Percentiles rank a stretch among this genome's conserved stretches.
phyloP scores from a whole-genome alignment of 2,888 invertebrate genomes.

The Aphidoletes aphidimyza region DNA sequence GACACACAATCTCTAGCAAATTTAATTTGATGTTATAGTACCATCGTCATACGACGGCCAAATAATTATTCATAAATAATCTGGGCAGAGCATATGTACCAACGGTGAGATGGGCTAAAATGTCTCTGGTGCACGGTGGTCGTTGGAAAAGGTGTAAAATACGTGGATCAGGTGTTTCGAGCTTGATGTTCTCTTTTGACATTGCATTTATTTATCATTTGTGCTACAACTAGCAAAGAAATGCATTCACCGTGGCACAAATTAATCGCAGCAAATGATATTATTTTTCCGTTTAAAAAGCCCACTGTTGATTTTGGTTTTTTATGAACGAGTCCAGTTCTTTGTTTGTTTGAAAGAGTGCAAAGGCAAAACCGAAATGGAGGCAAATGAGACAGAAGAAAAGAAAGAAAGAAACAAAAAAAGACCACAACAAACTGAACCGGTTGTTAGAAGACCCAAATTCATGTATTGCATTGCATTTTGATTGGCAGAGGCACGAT shows the following conservation, averaged over 20 bases:
- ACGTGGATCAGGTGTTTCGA: background rate
- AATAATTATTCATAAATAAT: conserved; percentile 17
- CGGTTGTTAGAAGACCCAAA: background rate
- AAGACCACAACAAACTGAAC: background rate
- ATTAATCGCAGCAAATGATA: no score
- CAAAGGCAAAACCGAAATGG: no score
- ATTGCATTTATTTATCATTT: background rate
- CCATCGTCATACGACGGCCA: background rate
- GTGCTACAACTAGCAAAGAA: background rate
- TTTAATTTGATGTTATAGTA: conserved; percentile 18
- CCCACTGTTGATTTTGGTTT: no score
- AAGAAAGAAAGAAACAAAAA: no score
- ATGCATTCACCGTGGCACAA: no score
- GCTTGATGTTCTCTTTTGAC: background rate
- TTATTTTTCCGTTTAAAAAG: no score
- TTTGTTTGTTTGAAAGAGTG: no score
- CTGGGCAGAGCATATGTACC: background rate
- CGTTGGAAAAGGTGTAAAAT: background rate
- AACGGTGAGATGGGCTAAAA: background rate
- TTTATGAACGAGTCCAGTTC: no score
- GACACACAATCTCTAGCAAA: no score
- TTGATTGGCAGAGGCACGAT: background rate
- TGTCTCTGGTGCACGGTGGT: no score
- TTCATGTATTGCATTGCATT: background rate
- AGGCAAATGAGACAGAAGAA: no score